phyloP scores from a whole-genome alignment of 1,140 invertebrate species.

The Muscidifurax raptorellus region DNA sequence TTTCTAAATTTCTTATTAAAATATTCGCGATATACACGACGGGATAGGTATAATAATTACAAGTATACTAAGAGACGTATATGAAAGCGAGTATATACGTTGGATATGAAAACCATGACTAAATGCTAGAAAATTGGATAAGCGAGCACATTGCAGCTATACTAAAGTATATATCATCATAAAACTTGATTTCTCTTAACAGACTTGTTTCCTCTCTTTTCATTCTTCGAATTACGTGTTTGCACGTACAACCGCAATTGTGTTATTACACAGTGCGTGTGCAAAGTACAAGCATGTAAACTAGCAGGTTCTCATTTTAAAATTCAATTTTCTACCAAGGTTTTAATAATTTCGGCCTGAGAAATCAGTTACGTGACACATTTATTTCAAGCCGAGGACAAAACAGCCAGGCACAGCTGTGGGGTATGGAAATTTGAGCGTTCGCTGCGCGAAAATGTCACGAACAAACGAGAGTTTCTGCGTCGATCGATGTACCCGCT shows the following conservation, averaged over 20 bases:
- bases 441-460: background rate
- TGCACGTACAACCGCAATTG: too few relatives aligned
- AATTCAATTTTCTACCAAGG: too few relatives aligned
- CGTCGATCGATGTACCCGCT: background rate
- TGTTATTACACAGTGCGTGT: background rate
- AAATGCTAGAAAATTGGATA: slow-evolving; percentile 7
- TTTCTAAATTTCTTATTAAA: too few relatives aligned
- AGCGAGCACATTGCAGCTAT: background rate
- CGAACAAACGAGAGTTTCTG: too few relatives aligned
- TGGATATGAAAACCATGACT: background rate
- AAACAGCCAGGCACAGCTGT: background rate
- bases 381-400: slow-evolving; percentile 8
- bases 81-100: background rate
- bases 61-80: too few relatives aligned
- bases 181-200: slow-evolving; percentile 12
- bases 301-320: background rate
- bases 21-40: too few relatives aligned
- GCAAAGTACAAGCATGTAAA: background rate
- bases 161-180: background rate
- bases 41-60: too few relatives aligned
- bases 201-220: background rate
- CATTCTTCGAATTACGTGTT: background rate
- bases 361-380: background rate
- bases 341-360: background rate
- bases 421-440: background rate